These are phyloP conservation scores for Calidris pugnax DNA, from an alignment of 2,113 vertebrate species.

Conservation along the genomic window DNA sequence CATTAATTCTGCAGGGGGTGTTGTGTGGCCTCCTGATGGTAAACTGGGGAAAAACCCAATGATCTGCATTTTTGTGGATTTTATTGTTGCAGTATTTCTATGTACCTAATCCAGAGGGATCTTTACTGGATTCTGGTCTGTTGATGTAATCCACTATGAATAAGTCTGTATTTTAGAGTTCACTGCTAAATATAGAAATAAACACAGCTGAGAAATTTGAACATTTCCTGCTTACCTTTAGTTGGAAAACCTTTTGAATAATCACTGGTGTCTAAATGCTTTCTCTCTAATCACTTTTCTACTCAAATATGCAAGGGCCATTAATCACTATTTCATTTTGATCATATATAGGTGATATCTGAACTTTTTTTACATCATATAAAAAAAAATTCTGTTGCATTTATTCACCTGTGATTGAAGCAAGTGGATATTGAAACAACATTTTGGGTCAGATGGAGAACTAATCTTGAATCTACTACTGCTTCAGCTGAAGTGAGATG, in stretches of 20 bases:
- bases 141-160: not conserved
- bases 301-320: not conserved
- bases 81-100: not conserved
- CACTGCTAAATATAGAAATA: not conserved
- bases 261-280: not conserved
- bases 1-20: not conserved
- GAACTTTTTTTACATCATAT: not conserved
- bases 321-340: not conserved
- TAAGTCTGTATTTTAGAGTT: not conserved
- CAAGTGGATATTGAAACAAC: not conserved
- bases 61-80: not conserved
- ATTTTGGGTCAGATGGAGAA: not conserved
- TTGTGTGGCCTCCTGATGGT: not conserved
- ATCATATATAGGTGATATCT: not conserved
- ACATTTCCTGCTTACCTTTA: not conserved
- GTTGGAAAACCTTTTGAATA: not conserved
- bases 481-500: not conserved
- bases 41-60: not conserved
- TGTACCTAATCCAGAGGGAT: not conserved
- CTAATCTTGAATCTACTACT: not conserved
- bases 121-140: not conserved
- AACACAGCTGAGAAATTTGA: not conserved
- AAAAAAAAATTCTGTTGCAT: not conserved
- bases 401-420: not conserved
- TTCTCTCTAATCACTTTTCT: not conserved